Conservation (phyloP, 2,113 vertebrate species). For the Callipepla squamata region DNA sequence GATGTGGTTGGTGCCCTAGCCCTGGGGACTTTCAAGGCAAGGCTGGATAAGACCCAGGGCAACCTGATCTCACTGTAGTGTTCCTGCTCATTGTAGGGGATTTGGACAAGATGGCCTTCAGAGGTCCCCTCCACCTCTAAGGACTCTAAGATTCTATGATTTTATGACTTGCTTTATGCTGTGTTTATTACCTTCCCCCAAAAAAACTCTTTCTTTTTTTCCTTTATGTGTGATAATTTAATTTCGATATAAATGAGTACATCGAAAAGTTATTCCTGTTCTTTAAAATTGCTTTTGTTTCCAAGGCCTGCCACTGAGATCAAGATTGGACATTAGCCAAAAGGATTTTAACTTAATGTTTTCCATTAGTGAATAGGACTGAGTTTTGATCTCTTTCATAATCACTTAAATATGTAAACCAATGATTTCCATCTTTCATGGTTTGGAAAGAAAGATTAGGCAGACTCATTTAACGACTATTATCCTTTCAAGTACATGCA, state of each 20-base stretch:
- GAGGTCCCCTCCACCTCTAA: too few species aligned
- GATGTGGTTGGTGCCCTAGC: too few species aligned
- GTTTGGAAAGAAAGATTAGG: slow-evolving; percentile 43
- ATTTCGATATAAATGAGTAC: background rate
- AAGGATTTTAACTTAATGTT: slow-evolving; percentile 5
- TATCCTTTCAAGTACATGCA: slow-evolving; percentile 25
- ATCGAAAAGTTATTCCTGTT: background rate
- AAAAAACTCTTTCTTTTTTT: background rate
- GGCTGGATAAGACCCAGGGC: too few species aligned
- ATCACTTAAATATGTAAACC: slow-evolving; percentile 35
- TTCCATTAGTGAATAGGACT: background rate
- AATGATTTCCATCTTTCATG: slow-evolving; percentile 33
- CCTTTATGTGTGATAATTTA: background rate
- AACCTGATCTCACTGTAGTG: too few species aligned
- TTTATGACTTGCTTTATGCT: background rate
- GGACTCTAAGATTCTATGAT: too few species aligned
- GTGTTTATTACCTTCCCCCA: background rate
- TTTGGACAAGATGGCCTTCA: too few species aligned
- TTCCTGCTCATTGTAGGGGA: too few species aligned
- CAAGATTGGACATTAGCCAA: slow-evolving; percentile 37
- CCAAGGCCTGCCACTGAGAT: background rate
- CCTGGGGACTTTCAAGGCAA: too few species aligned
- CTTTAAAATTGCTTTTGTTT: slow-evolving; percentile 22
- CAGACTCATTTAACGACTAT: slow-evolving; percentile 16
- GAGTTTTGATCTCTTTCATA: slow-evolving; percentile 41